phyloP scores from a whole-genome alignment of 2,113 vertebrate genomes.

The Lethenteron reissneri region DNA sequence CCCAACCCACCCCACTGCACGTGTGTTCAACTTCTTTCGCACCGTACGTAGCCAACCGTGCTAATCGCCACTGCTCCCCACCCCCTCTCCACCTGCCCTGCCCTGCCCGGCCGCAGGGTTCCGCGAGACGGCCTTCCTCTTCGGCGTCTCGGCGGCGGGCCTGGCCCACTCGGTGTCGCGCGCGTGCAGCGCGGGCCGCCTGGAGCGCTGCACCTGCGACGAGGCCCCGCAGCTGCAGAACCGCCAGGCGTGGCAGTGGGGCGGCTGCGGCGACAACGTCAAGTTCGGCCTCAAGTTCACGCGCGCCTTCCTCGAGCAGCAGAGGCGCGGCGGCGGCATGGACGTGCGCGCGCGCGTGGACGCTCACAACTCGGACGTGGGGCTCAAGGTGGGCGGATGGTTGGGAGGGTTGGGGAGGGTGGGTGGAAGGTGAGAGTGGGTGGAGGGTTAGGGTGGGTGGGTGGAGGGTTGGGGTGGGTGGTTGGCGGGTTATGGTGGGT shows the following conservation, averaged over 20 bases:
- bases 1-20: too few relatives aligned
- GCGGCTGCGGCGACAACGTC: constrained; percentile 86
- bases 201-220: constrained; percentile 95
- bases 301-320: constrained; percentile 66
- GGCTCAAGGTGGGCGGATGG: constrained; percentile 52
- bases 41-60: too few relatives aligned
- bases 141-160: constrained; percentile 75
- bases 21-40: too few relatives aligned
- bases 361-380: constrained; percentile 92
- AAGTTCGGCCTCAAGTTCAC: constrained; percentile 97
- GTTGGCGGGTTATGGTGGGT: too few relatives aligned
- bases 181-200: constrained; percentile 73
- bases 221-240: constrained; percentile 91
- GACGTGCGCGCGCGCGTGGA: constrained; percentile 77
- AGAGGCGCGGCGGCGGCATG: constrained; percentile 56
- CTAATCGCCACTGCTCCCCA: not conserved
- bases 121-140: constrained; percentile 89
- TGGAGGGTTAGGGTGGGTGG: too few relatives aligned
- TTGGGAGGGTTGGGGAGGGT: not conserved
- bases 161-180: constrained; percentile 81
- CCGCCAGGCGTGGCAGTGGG: constrained; percentile 95
- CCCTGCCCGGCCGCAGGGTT: constrained; percentile 33
- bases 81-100: not conserved
- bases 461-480: too few relatives aligned
- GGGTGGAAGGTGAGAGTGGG: too few relatives aligned